Conservation (phyloP, 2,113 vertebrate species). For the Coreoperca whiteheadi region DNA sequence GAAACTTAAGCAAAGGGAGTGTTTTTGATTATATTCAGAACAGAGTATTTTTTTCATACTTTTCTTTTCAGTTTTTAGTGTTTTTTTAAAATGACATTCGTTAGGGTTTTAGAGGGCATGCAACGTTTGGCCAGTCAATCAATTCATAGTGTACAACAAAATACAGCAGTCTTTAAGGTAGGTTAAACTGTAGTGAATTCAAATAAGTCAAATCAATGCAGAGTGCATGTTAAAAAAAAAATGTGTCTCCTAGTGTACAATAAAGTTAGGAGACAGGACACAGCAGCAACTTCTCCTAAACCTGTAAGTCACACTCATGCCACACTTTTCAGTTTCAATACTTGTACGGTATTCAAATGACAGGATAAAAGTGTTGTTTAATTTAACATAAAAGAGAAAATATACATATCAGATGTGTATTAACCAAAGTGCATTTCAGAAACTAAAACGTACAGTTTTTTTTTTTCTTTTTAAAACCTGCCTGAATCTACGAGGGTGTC, state of each 20-base stretch:
- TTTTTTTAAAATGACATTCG: slow-evolving; percentile 64
- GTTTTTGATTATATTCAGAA: slow-evolving; percentile 27
- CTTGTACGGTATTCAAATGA: slow-evolving; percentile 86
- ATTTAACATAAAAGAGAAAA: slow-evolving; percentile 77
- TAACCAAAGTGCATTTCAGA: slow-evolving; percentile 89
- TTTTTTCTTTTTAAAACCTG: slow-evolving; percentile 73
- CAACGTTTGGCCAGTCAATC: slow-evolving; percentile 79
- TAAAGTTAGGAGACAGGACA: slow-evolving; percentile 76
- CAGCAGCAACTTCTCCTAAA: slow-evolving; percentile 83
- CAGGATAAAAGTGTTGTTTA: slow-evolving; percentile 75
- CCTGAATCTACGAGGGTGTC: slow-evolving; percentile 65
- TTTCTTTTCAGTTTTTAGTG: slow-evolving; percentile 40
- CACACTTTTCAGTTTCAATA: slow-evolving; percentile 85
- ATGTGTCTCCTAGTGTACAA: slow-evolving; percentile 67
- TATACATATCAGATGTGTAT: slow-evolving; percentile 76
- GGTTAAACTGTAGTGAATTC: slow-evolving; percentile 77
- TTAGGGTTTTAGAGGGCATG: slow-evolving; percentile 83
- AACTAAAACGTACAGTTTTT: slow-evolving; percentile 76
- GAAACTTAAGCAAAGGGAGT: slow-evolving; percentile 5
- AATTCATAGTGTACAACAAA: slow-evolving; percentile 71
- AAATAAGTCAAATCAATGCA: slow-evolving; percentile 75
- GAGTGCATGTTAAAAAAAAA: slow-evolving; percentile 80
- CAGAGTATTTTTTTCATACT: slow-evolving; percentile 21
- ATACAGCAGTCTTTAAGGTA: slow-evolving; percentile 83
- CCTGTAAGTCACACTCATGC: slow-evolving; percentile 73